Evolutionary conservation across 2,797 vertebrate species (phyloP), one percentile per base, ranked within the genome.

Genomic region (Enteromius viviparus): DNA sequence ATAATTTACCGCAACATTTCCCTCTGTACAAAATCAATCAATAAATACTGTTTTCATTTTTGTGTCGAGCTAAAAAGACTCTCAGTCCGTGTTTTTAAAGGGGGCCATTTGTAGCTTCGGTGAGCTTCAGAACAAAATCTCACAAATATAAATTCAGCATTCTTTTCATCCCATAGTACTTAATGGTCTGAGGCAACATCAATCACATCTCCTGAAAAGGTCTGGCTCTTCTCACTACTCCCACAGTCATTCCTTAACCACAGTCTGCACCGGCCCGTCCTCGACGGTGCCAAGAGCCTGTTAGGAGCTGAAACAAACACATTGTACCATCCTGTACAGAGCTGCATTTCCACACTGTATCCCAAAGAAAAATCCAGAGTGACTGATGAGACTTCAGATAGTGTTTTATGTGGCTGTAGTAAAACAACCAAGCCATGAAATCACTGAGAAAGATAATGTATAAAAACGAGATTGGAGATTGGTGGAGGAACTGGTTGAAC

Each of bases 181-280:
- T 88, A 82, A 90, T 83, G 86, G 65, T 55, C 87, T 87, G 29
- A 11, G 83, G 87, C 85, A 89, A 83, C 88, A 91, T 94, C 86
- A 92, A 94, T 95, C 93, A 92, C 91, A 81, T 90, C 84, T 87
- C 81, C 82, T 91, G 89, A 94, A 94, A 94, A 92, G 93, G 89
- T 89, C 91, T 88, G 87, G 87, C 87, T 69, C 86, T 90, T 88
- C 66, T 87, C 86, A 87, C 84, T 87, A 81, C 89, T 91, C 90
- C 92, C 90, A 90, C 90, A 87, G 47, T 89, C 87, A 87, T 80
- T 87, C 86, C 86, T 91, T 87, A 90, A 91, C 90, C 90, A 93
- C 91, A 90, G 86, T 84, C 88, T 89, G 62, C 75, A 23, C 81
- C 75, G 49, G 75, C 53, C 53, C 53, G 26, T 78, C 80, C 87